Evolutionary conservation across 1,140 invertebrate genomes (phyloP).

Genomic region (Kradibia gibbosae): DNA sequence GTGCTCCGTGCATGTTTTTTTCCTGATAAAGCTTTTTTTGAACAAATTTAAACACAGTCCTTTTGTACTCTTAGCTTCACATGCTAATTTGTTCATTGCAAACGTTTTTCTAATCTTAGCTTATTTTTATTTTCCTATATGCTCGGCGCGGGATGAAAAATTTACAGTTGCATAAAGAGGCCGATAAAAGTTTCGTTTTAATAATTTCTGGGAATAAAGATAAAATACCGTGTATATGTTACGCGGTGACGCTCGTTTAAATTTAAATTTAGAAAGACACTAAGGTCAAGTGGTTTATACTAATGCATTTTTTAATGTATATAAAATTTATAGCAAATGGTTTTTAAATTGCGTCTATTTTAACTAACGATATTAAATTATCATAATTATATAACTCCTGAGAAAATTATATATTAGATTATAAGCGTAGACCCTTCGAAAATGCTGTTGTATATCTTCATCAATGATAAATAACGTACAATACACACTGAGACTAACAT

Average conservation of each 20-base stretch:
- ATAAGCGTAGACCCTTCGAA: neutral
- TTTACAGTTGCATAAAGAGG: neutral
- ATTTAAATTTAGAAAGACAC: conserved; percentile 8
- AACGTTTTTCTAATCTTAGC: neutral
- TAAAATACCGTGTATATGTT: neutral
- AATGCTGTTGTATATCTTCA: neutral
- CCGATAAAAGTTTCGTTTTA: neutral
- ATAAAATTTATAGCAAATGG: neutral
- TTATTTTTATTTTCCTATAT: neutral
- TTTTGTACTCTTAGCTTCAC: too few species aligned
- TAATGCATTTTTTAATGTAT: neutral
- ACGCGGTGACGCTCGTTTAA: neutral
- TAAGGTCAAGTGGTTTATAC: neutral
- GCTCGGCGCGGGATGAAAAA: neutral
- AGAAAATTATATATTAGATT: neutral
- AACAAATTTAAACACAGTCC: too few species aligned
- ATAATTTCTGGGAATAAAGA: conserved; percentile 1
- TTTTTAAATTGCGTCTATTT: neutral
- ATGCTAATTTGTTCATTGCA: neutral
- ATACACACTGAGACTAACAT: conserved; percentile 11
- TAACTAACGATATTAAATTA: neutral
- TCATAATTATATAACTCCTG: neutral
- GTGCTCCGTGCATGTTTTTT: too few species aligned
- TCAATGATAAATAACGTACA: conserved; percentile 34
- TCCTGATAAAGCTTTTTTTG: too few species aligned